Conservation (phyloP, 2,888 invertebrate genomes). For the Odontocolon sp. region DNA sequence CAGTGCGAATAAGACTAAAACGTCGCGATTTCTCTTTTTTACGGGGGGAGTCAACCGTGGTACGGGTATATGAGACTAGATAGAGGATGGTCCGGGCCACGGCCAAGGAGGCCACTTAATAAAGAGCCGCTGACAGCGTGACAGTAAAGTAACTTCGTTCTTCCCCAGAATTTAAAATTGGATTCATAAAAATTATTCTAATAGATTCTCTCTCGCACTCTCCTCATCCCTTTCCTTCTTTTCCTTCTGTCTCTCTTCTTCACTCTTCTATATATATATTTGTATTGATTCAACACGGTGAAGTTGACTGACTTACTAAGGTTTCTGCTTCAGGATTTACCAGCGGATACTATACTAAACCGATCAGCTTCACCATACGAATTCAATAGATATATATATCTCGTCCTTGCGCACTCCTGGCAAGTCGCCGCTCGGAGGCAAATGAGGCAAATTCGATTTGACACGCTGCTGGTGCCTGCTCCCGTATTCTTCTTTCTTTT, state of each 20-base stretch:
- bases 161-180: constrained; percentile 78
- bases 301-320: too few relatives aligned
- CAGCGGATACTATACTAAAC: too few relatives aligned
- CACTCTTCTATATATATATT: too few relatives aligned
- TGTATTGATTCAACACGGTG: too few relatives aligned
- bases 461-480: constrained; percentile 72
- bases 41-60: not conserved
- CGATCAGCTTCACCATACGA: too few relatives aligned
- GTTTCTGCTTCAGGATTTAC: too few relatives aligned
- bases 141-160: constrained; percentile 79
- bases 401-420: constrained; percentile 39
- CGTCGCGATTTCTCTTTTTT: not conserved
- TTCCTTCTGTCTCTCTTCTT: not conserved
- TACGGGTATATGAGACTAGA: constrained; percentile 2
- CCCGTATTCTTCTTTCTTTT: constrained; percentile 53
- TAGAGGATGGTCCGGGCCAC: constrained; percentile 28
- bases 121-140: constrained; percentile 78
- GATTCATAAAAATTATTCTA: constrained; percentile 81
- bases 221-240: constrained; percentile 2
- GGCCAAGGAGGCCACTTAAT: constrained; percentile 73
- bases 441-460: constrained; percentile 80
- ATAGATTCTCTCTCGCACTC: constrained; percentile 76
- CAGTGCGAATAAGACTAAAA: too few relatives aligned
- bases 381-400: too few relatives aligned
- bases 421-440: constrained; percentile 65